phyloP scores from a whole-genome alignment of 1,140 invertebrate genomes.

The Pentalonia nigronervosa region DNA sequence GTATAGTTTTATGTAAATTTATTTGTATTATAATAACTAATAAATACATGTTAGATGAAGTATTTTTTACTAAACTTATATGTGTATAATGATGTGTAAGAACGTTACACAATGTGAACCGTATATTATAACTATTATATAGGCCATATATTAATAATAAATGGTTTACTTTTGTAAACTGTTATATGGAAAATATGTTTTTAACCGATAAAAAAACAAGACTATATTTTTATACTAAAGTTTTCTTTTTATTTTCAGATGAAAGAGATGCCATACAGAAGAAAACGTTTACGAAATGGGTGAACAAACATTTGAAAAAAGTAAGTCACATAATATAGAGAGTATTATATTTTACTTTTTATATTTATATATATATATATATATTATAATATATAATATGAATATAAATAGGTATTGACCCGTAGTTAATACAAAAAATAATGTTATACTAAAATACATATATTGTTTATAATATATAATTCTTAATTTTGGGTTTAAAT shows the following conservation, averaged over 20 bases:
- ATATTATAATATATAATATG: neutral
- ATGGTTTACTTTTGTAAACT: neutral
- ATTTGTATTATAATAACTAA: neutral
- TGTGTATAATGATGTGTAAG: neutral
- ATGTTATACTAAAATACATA: neutral
- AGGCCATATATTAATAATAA: neutral
- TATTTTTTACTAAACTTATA: neutral
- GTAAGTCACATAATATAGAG: constrained; percentile 70
- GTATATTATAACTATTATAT: neutral
- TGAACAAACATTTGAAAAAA: constrained; percentile 99
- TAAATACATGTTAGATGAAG: neutral
- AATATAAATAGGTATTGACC: neutral
- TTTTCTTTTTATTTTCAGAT: constrained; percentile 78
- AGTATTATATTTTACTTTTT: neutral
- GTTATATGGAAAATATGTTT: neutral
- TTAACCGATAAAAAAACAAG: neutral
- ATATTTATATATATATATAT: neutral
- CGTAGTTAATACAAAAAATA: neutral
- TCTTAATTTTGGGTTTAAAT: neutral
- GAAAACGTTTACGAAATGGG: constrained; percentile 99
- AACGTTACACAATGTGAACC: neutral
- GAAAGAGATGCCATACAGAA: constrained; percentile 99
- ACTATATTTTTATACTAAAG: neutral
- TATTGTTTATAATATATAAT: neutral
- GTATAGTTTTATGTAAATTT: neutral